Evolutionary conservation across 2,797 vertebrate genomes (phyloP), one percentile per base, ranked within the genome.

Genomic region (Taeniopygia guttata): DNA sequence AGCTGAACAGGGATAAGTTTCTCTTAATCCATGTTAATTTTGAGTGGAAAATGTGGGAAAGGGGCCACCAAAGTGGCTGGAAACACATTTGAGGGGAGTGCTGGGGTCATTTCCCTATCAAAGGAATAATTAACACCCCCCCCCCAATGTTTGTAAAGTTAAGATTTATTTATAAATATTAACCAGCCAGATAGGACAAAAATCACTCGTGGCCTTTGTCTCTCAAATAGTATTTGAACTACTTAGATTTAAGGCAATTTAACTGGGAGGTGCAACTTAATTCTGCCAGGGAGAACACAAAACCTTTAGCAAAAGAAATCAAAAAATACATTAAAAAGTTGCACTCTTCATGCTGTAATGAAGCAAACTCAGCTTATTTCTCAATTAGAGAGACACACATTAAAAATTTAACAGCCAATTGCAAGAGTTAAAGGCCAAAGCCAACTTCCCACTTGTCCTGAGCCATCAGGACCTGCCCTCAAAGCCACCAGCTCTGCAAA

Each of bases 21-120:
- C 16, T 18, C 7, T 7, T 18, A 38, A 54, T 9, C 67, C n/a
- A 30, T 0, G 0, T 10, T 20, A 13, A 42, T 36, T 38, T 10
- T 4, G 43, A 48, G 51, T 38, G 60, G 16, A 21, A 52, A 64
- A 84, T 34, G 68, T 38, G 27, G 36, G 58, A 13, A 73, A 76
- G 15, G 20, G 34, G 16, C 15, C 29, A 45, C 10, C 14, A 36
- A 22, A 56, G 36, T 23, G 46, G 30, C 3, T 56, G 51, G n/a
- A 7, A 22, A 4, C 36, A 38, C 30, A 30, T 8, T 4, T 13
- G 42, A 48, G n/a, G 20, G 20, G 16, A 79, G 46, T 15, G 42
- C 84, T 25, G 34, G 32, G n/a, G 25, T 8, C 15, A 27, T 6
- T 49, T 26, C n/a, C n/a, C n/a, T 21, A 2, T 3, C 75, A 56